Evolutionary conservation across 2,113 vertebrate genomes (phyloP).

Genomic region (Nothoprocta pentlandii): DNA sequence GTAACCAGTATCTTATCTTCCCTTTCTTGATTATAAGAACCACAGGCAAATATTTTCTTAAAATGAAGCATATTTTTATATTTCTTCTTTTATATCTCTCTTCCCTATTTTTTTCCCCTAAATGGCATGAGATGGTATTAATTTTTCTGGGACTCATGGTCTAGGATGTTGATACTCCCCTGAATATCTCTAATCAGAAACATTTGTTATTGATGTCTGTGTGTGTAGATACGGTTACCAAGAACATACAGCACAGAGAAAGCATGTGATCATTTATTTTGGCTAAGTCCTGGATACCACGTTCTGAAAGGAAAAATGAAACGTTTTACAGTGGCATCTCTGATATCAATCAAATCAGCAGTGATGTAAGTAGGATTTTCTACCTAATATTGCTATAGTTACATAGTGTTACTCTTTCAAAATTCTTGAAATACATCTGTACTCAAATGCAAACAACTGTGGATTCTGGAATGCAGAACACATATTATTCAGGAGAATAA

Average conservation of each 20-base stretch:
- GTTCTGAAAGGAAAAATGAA: neutral
- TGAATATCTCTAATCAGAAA: neutral
- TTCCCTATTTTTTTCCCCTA: neutral
- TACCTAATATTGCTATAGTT: neutral
- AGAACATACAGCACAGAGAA: neutral
- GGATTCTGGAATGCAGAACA: neutral
- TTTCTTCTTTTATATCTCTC: neutral
- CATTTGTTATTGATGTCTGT: neutral
- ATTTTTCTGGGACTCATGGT: neutral
- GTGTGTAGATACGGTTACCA: neutral
- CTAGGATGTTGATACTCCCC: neutral
- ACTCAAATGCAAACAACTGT: neutral
- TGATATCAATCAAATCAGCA: neutral
- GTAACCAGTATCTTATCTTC: neutral
- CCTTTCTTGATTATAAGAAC: neutral
- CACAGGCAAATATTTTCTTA: neutral
- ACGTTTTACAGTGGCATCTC: neutral
- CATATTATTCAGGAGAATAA: neutral
- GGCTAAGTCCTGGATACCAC: neutral
- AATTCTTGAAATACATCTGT: neutral
- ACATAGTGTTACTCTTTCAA: neutral
- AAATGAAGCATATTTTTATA: neutral
- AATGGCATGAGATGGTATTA: neutral
- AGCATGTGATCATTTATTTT: neutral
- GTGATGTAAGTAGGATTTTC: neutral